phyloP scores from a whole-genome alignment of 2,797 vertebrate genomes.

The Phrynocephalus guinanensis region DNA sequence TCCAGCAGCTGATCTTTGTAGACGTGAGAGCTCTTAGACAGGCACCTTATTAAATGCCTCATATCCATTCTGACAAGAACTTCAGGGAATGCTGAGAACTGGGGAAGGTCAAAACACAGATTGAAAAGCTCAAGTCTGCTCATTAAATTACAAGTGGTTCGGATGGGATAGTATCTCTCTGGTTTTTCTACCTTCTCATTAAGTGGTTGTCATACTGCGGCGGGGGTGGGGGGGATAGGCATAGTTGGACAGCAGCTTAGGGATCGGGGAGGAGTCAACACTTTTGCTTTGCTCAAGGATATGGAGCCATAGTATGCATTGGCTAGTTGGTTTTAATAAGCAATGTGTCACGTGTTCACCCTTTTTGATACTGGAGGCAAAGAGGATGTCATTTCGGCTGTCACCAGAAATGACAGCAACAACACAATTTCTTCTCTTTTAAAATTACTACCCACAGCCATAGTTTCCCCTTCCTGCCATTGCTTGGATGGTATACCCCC shows the following conservation, averaged over 20 bases:
- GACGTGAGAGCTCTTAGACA: background rate
- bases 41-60: conserved; percentile 40
- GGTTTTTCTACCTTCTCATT: conserved; percentile 7
- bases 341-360: background rate
- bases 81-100: conserved; percentile 21
- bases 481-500: no score
- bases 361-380: background rate
- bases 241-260: background rate
- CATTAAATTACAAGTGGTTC: conserved; percentile 11
- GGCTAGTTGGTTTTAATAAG: background rate
- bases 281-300: background rate
- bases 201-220: background rate
- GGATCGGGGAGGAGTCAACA: background rate
- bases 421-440: background rate
- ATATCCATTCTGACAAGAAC: conserved; percentile 37
- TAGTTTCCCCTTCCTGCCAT: background rate
- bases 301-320: background rate
- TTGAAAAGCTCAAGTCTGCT: conserved; percentile 16
- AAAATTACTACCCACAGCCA: no score
- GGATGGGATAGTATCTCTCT: background rate
- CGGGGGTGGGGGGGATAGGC: background rate
- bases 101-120: conserved; percentile 23
- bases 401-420: background rate
- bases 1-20: background rate
- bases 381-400: background rate